Conservation (phyloP, 53 echinoderm and acorn worm genomes). For the Henricia sp. region DNA sequence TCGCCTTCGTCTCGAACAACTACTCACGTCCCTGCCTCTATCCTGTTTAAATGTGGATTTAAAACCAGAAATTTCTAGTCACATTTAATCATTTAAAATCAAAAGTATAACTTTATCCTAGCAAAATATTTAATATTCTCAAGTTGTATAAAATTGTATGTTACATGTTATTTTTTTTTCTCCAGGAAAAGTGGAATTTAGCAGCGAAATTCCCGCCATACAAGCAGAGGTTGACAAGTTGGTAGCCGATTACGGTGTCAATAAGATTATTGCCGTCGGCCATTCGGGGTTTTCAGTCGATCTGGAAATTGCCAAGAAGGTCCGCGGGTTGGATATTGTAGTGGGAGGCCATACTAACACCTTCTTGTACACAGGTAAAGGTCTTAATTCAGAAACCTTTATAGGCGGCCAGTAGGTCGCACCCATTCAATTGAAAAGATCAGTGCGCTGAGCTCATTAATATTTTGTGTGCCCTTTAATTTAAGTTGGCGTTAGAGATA, state of each 20-base stretch:
- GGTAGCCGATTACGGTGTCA: conserved; percentile 33
- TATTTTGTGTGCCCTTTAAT: no score
- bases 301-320: conserved; percentile 65
- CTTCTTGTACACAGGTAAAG: conserved; percentile 85
- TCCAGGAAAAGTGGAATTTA: conserved; percentile 53
- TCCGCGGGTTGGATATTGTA: conserved; percentile 73
- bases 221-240: conserved; percentile 62
- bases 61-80: no score
- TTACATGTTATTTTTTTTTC: not conserved
- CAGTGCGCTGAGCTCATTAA: no score
- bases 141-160: not conserved
- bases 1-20: no score
- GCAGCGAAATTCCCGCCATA: conserved; percentile 54
- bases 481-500: no score
- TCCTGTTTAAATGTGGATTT: no score
- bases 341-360: conserved; percentile 83
- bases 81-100: no score
- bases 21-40: no score
- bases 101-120: no score
- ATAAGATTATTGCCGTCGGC: conserved; percentile 88
- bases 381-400: not conserved
- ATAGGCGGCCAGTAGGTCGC: no score
- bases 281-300: conserved; percentile 77
- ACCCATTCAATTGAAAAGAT: no score
- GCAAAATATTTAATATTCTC: not conserved